A percentile compares a stretch with the other conserved stretches of the same genome.
Evolutionary conservation across 2,888 invertebrate genomes (phyloP).

Genomic region (Diloba caeruleocephala): DNA sequence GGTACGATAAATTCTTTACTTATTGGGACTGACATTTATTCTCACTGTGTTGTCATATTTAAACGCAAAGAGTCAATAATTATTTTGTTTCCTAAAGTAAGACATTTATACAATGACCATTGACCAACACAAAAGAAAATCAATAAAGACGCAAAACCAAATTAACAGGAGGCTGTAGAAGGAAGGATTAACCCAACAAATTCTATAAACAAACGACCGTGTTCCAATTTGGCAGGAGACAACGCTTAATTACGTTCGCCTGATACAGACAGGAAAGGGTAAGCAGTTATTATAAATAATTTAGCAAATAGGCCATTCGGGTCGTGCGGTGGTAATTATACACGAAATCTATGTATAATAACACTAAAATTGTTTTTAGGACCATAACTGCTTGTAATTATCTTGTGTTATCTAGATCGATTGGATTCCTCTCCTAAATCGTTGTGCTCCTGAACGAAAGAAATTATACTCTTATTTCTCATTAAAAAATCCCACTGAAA

Average conservation of each 20-base stretch:
- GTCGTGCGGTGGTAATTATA: constrained; percentile 44
- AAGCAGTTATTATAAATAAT: constrained; percentile 71
- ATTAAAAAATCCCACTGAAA: no score
- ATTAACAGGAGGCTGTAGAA: constrained; percentile 29
- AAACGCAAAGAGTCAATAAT: not conserved
- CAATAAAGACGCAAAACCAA: constrained; percentile 19
- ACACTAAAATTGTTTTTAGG: constrained; percentile 35
- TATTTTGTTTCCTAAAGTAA: not conserved
- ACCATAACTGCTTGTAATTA: constrained; percentile 5
- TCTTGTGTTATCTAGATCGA: not conserved
- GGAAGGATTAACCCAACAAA: constrained; percentile 50
- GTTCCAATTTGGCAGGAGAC: constrained; percentile 64
- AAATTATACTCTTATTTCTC: no score
- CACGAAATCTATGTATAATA: constrained; percentile 45
- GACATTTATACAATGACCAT: not conserved
- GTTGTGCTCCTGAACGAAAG: no score
- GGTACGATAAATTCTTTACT: no score
- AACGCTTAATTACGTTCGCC: constrained; percentile 70
- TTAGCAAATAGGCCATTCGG: constrained; percentile 61
- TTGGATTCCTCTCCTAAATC: no score
- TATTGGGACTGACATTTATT: no score
- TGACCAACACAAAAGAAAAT: constrained; percentile 11
- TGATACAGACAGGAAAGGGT: constrained; percentile 67
- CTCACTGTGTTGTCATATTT: no score
- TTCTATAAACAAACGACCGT: constrained; percentile 51